phyloP scores from a whole-genome alignment of 2,797 vertebrate genomes.

The Garrulus glandarius region DNA sequence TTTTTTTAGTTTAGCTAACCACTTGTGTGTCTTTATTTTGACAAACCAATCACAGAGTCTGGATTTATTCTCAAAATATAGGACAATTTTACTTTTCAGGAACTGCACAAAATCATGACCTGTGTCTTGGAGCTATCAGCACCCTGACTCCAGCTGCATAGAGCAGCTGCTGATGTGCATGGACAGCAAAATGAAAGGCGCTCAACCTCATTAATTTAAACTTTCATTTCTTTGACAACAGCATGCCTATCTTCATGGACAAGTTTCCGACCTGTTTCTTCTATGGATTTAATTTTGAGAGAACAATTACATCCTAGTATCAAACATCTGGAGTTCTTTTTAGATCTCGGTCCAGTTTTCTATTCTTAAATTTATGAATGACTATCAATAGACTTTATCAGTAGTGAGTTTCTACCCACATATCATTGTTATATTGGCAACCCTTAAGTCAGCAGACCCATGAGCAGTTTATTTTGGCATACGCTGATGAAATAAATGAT shows the following conservation, averaged over 20 bases:
- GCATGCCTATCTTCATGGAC: not conserved
- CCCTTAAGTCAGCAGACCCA: not conserved
- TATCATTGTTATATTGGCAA: not conserved
- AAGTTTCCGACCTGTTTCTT: not conserved
- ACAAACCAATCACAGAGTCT: not conserved
- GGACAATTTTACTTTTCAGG: not conserved
- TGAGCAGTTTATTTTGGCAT: slow-evolving; percentile 14
- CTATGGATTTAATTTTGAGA: not conserved
- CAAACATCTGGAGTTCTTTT: not conserved
- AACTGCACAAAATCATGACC: not conserved
- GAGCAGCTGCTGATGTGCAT: not conserved
- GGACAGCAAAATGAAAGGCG: not conserved
- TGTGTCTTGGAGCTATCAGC: not conserved
- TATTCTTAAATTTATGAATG: not conserved
- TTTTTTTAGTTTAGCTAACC: not conserved
- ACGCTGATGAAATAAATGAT: not conserved
- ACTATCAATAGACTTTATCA: not conserved
- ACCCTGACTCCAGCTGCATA: not conserved
- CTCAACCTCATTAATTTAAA: not conserved
- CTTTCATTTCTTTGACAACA: not conserved
- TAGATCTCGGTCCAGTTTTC: not conserved
- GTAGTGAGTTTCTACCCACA: not conserved
- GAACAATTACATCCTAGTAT: not conserved
- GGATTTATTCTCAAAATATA: not conserved
- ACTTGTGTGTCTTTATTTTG: not conserved